Evolutionary conservation across 2,113 vertebrate species (phyloP), one percentile per base, ranked within the genome.

Genomic region (Entelurus aequoreus): DNA sequence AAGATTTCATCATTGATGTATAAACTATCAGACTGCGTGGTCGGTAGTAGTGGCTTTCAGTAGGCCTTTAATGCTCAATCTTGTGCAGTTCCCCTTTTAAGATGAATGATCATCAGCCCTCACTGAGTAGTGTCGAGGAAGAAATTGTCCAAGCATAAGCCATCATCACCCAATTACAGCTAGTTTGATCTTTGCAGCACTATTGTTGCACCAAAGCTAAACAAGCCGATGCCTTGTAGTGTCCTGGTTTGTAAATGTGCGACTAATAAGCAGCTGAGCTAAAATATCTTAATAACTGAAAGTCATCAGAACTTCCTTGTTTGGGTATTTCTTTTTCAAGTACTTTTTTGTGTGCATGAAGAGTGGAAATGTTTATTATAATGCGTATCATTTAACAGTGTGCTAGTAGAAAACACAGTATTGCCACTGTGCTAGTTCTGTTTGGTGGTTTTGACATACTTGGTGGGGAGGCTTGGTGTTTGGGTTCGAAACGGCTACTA

Each of bases 161-260:
- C 37, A 38, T 38, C 37, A 38, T 38, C 37, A 38, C 37, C 37
- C 37, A 7, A 38, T 42, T 8, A 35, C 52, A 9, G 52, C 47
- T 40, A 0, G 35, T 56, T 74, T 60, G 60, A 6, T 72, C 57
- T 47, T 19, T 19, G 19, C 19, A 19, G 65, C 66, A 63, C 60
- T 1, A 44, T 53, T 35, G 21, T 61, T 63, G 55, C 68, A 61
- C 65, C 60, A 68, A 42, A 2, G 54, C 49, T 0, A 13, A 50
- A 19, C 61, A 61, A 60, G 70, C 55, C 64, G 56, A 75, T 38
- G 72, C 82, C 80, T 85, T 68, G 63, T 69, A 38, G 19, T 49
- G 19, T 51, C 21, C 7, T 66, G 68, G 74, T 81, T 71, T 68
- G 64, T 72, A 66, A 79, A 84, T 74, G 76, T 69, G 75, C 68